Evolutionary conservation across 2,113 vertebrate species (phyloP), one percentile per base, ranked within the genome.

Genomic region (Synchiropus splendidus): DNA sequence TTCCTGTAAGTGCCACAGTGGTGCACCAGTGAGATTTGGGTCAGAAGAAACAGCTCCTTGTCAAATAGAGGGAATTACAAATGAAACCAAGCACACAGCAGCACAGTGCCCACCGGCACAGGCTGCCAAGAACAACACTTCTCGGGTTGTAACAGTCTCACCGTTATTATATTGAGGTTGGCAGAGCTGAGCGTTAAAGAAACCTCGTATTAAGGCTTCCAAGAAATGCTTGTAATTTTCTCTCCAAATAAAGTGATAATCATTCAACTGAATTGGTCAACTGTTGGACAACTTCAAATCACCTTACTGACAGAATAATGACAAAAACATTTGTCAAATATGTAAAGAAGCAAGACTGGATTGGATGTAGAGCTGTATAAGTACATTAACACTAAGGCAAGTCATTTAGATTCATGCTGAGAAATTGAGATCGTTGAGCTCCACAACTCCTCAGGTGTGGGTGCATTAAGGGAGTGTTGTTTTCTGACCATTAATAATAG

Each of bases 71-170:
- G 62, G 60, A 65, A 44, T 48, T 57, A 45, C 37, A 63, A 49
- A 66, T 75, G 60, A 78, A 79, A 78, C 34, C 13, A 52, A 70
- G 60, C 59, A 58, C 45, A 66, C 53, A 40, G 68, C 55, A 63
- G 66, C 36, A 27, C 31, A 13, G 33, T 54, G 46, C 66, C 44
- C 39, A 42, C 67, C 51, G 51, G 66, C 54, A 32, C 63, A 12
- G 31, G 18, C 59, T 50, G 77, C 83, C 83, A 85, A 77, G 31
- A 76, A 39, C 58, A 81, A 83, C 83, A 78, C 74, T 77, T 76
- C 75, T 82, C 67, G 73, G 75, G 72, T 73, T 80, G 78, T 83
- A 80, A 78, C 73, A 80, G 67, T 79, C 77, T 78, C 78, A 83
- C 67, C 53, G 77, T 80, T 78, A 75, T 81, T 81, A 77, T 75